Percentiles rank a stretch among this genome's conserved stretches.
Evolutionary conservation across 2,113 vertebrate species (phyloP).

Genomic region (Zeus faber): DNA sequence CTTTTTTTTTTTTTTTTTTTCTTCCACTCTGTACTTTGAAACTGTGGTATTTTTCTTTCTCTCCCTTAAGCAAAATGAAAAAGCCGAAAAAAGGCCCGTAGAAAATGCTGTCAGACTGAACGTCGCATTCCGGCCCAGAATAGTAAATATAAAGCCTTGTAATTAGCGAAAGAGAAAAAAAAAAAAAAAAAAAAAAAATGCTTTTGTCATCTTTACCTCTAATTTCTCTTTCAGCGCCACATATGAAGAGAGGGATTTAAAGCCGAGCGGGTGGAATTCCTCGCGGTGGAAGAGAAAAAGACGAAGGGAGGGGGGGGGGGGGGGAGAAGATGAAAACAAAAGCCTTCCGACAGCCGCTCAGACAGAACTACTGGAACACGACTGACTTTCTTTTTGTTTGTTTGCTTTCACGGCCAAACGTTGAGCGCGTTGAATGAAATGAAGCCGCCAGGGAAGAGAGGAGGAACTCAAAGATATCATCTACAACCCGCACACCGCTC

Average conservation of each 20-base stretch:
- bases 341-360: too few relatives aligned
- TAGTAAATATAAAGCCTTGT: conserved; percentile 76
- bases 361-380: too few relatives aligned
- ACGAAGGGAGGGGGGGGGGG: too few relatives aligned
- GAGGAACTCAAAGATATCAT: too few relatives aligned
- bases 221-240: conserved; percentile 46
- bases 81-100: conserved; percentile 43
- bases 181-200: too few relatives aligned
- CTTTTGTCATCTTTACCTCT: conserved; percentile 70
- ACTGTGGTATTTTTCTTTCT: conserved; percentile 60
- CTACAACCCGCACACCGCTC: too few relatives aligned
- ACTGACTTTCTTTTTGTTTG: too few relatives aligned
- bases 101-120: conserved; percentile 61
- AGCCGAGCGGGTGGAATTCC: conserved; percentile 49
- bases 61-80: conserved; percentile 43
- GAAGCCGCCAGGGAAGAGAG: too few relatives aligned
- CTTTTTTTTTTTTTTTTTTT: too few relatives aligned
- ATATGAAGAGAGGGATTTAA: conserved; percentile 38
- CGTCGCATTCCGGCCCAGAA: conserved; percentile 70
- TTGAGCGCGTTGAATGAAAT: too few relatives aligned
- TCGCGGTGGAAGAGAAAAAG: conserved; percentile 41
- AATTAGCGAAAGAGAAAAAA: conserved; percentile 77
- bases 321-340: too few relatives aligned
- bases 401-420: too few relatives aligned
- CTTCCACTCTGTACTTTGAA: conserved; percentile 66